These are phyloP conservation scores for Proisotoma minuta DNA, from an alignment of 2,888 invertebrate species.

Conservation along the genomic window DNA sequence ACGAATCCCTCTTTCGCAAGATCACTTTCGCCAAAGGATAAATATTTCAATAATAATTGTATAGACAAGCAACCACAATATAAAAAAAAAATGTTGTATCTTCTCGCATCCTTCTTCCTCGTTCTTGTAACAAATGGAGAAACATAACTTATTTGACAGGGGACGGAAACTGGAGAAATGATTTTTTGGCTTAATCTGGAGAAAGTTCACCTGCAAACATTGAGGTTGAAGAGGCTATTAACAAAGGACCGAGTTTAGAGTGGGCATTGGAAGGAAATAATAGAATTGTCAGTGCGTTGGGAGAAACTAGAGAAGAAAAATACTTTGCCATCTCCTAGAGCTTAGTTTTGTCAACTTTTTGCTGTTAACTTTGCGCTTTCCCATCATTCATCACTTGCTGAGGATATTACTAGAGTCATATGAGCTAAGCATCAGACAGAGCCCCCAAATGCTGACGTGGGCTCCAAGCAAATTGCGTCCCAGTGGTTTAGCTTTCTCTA, in stretches of 20 bases:
- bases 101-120: no score
- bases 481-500: slow-evolving; percentile 7
- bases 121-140: no score
- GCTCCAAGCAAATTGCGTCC: slow-evolving; percentile 9
- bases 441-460: neutral
- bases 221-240: neutral
- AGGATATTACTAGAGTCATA: slow-evolving; percentile 10
- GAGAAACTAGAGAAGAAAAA: slow-evolving; percentile 8
- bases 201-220: neutral
- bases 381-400: slow-evolving; percentile 14
- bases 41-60: no score
- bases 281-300: slow-evolving; percentile 10
- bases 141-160: no score
- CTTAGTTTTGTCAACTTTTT: slow-evolving; percentile 16
- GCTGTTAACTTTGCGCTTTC: slow-evolving; percentile 11
- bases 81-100: no score
- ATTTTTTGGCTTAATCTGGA: neutral
- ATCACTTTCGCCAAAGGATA: no score
- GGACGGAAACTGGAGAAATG: neutral
- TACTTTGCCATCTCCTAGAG: slow-evolving; percentile 3
- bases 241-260: neutral
- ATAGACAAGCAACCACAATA: no score
- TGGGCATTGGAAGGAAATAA: slow-evolving; percentile 11
- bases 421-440: neutral
- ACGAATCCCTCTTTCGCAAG: no score